Conservation (phyloP, 2,113 vertebrate species). For the Tragelaphus scriptus region DNA sequence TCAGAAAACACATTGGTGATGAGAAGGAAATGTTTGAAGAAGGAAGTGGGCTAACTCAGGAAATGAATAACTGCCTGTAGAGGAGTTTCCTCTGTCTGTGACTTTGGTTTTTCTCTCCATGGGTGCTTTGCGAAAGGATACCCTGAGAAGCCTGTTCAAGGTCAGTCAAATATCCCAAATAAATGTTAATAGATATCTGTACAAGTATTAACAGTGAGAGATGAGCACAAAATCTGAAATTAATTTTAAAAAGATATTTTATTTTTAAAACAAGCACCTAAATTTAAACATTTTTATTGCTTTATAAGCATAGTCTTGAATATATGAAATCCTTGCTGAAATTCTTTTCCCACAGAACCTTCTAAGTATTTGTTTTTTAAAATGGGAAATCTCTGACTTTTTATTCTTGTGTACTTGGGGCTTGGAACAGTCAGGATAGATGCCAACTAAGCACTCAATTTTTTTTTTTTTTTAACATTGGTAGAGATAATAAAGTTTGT, state of each 20-base stretch:
- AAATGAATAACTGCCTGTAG: neutral
- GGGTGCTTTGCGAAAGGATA: neutral
- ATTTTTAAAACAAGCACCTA: neutral
- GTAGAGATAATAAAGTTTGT: neutral
- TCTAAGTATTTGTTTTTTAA: neutral
- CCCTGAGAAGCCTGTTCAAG: neutral
- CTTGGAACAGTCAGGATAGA: neutral
- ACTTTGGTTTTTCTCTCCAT: neutral
- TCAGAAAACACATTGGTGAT: slow-evolving; percentile 25
- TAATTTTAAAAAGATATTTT: neutral
- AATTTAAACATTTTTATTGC: neutral
- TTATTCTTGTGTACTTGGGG: neutral
- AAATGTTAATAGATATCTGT: neutral
- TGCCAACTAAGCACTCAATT: neutral
- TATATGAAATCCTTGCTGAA: neutral
- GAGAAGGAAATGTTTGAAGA: slow-evolving; percentile 47
- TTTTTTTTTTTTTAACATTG: neutral
- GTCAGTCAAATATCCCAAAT: neutral
- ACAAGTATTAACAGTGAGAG: neutral
- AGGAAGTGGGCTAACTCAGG: slow-evolving; percentile 62
- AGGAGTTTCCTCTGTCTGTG: neutral
- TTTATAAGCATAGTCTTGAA: neutral
- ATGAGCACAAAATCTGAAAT: neutral
- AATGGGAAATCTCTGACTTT: neutral
- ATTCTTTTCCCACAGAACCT: neutral